Evolutionary conservation across 2,113 vertebrate genomes (phyloP), one percentile per base, ranked within the genome.

Genomic region (Puntigrus tetrazona): DNA sequence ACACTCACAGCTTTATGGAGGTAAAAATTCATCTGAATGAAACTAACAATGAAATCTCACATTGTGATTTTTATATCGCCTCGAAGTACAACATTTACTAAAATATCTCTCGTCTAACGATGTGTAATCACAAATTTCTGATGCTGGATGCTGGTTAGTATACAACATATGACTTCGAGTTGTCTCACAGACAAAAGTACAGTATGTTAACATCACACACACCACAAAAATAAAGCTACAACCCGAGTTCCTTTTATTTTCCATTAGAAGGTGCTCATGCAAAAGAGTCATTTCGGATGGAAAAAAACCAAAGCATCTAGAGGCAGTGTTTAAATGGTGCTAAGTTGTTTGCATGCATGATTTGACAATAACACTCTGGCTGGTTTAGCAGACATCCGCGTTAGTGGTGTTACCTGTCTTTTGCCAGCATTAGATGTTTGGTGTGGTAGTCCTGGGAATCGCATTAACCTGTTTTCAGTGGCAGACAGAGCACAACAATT

Each of bases 401-500:
- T 22, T 45, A 52, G 27, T 31, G 45, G 50, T 38, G 20, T 57
- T 36, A 77, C 75, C 31, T 36, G 50, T 63, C 36, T 10, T 43
- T 16, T 79, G 52, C 77, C 31, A 78, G 52, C 31, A 59, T 59
- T n/a, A 38, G 50, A 59, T 36, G 14, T 50, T 85, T 70, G 41
- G 78, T 81, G 31, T 80, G 38, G 50, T 47, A 7, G n/a, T 72
- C 13, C 22, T 47, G 45, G 27, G 36, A 84, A 45, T 47, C 22
- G 41, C 59, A 43, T n/a, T 67, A 61, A 69, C 36, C 65, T 70
- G 74, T 38, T 72, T 79, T 57, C 34, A 73, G 67, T 7, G 3
- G 47, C 50, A 61, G 77, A 43, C 67, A 34, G 29, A 36, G 87
- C 79, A 78, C 78, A 91, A 86, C 88, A 83, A 88, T 90, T 88